Evolutionary conservation across 2,113 vertebrate species (phyloP).

Genomic region (Smithornis capensis): DNA sequence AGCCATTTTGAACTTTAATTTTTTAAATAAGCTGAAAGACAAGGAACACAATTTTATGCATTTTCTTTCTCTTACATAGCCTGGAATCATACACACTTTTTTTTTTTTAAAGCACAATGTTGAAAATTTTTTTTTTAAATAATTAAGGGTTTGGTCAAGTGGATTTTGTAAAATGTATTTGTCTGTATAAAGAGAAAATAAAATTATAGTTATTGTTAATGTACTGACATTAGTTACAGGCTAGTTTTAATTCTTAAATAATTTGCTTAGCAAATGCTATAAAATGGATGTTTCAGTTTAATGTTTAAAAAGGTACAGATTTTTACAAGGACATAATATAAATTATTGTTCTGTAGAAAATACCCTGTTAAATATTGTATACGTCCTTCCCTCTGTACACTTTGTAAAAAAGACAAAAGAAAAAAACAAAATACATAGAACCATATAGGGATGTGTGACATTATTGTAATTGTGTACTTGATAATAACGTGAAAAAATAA

Average conservation of each 20-base stretch:
- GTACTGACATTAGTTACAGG: constrained; percentile 82
- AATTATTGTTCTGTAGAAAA: constrained; percentile 99
- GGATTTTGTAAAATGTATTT: constrained; percentile 80
- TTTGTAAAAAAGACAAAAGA: constrained; percentile 86
- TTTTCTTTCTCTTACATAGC: constrained; percentile 73
- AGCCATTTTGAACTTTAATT: constrained; percentile 70
- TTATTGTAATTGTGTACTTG: constrained; percentile 95
- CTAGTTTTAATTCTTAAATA: constrained; percentile 81
- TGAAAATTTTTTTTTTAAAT: constrained; percentile 66
- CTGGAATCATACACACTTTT: constrained; percentile 69
- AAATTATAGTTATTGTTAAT: constrained; percentile 81
- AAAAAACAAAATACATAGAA: constrained; percentile 80
- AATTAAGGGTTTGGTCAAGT: constrained; percentile 80
- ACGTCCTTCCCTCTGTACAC: constrained; percentile 91
- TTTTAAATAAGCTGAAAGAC: constrained; percentile 79
- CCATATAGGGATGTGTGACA: constrained; percentile 89
- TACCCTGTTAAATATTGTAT: constrained; percentile 90
- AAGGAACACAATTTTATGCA: constrained; percentile 70
- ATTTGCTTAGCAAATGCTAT: constrained; percentile 82
- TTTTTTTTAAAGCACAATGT: constrained; percentile 72
- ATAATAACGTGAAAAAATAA: constrained; percentile 93
- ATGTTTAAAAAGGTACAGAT: constrained; percentile 91
- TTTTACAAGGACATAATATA: constrained; percentile 90
- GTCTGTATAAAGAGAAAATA: constrained; percentile 82
- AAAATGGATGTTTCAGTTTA: constrained; percentile 80